Conservation (phyloP, 2,797 vertebrate species). For the Xiphorhynchus erythropygius region DNA sequence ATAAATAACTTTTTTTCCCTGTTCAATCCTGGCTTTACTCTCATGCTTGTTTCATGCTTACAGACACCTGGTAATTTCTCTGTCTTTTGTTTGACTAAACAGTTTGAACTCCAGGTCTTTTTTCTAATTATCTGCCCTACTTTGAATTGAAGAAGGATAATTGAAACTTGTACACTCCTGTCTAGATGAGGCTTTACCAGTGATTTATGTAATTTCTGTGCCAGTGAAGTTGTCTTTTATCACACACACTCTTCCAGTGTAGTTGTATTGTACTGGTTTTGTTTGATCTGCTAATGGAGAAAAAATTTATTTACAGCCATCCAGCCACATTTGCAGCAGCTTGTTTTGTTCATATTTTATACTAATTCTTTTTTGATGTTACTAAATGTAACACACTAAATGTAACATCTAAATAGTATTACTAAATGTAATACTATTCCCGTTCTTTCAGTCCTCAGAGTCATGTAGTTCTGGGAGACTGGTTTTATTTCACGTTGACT, state of each 20-base stretch:
- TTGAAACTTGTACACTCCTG: not conserved
- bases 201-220: not conserved
- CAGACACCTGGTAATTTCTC: not conserved
- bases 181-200: not conserved
- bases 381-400: not conserved
- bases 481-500: rapidly evolving
- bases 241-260: not conserved
- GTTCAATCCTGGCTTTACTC: not conserved
- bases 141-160: not conserved
- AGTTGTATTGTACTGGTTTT: not conserved
- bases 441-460: not conserved
- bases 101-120: not conserved
- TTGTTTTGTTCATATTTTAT: not conserved
- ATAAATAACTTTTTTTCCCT: not conserved
- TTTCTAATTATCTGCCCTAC: not conserved
- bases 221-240: not conserved
- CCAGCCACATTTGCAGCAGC: not conserved
- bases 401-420: too few relatives aligned
- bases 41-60: not conserved
- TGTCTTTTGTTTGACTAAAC: not conserved
- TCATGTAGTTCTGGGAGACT: not conserved
- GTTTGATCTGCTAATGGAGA: not conserved
- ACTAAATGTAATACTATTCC: not conserved
- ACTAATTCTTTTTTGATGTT: not conserved
- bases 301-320: not conserved